These are phyloP conservation scores for Vulpes lagopus DNA, from an alignment of 2,113 vertebrate species.

Conservation along the genomic window DNA sequence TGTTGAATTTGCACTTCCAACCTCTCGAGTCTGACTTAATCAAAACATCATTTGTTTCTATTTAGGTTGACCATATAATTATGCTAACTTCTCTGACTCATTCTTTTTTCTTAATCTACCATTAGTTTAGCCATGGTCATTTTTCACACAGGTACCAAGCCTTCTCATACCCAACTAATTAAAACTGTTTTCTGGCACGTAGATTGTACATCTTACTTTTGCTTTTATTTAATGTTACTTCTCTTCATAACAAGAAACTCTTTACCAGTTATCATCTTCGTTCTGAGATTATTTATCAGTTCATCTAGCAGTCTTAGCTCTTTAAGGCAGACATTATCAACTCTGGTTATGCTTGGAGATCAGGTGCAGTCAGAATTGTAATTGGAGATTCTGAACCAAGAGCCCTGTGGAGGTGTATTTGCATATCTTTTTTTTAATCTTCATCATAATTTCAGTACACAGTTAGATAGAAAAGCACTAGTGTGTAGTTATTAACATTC, in stretches of 20 bases:
- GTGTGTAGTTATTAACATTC: slow-evolving; percentile 1
- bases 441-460: background rate
- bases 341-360: background rate
- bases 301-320: background rate
- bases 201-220: background rate
- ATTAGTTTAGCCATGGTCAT: background rate
- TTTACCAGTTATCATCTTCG: background rate
- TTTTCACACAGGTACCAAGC: background rate
- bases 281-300: background rate
- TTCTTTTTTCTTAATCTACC: background rate
- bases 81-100: background rate
- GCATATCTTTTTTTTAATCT: background rate
- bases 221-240: background rate
- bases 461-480: background rate
- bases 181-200: background rate
- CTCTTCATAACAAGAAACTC: background rate
- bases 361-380: background rate
- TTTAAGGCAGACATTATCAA: background rate
- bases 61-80: background rate
- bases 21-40: background rate
- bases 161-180: background rate
- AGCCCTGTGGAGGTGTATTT: background rate
- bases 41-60: background rate
- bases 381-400: background rate
- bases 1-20: background rate